These are phyloP conservation scores for Oreortyx pictus DNA, from an alignment of 2,797 vertebrate genomes.

Conservation along the genomic window DNA sequence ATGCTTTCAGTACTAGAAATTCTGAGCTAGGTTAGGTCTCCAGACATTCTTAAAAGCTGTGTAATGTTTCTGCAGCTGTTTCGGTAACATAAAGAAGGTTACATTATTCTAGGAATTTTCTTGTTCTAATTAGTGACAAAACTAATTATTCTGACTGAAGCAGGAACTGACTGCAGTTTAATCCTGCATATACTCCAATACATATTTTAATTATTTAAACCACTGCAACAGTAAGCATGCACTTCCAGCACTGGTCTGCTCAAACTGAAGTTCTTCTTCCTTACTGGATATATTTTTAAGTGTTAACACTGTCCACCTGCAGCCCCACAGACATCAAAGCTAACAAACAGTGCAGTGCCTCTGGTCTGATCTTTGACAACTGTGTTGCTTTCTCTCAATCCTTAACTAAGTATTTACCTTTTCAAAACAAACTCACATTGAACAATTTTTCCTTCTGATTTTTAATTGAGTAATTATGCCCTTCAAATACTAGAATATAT, in stretches of 20 bases:
- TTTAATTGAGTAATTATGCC: not conserved
- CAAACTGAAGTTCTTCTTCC: not conserved
- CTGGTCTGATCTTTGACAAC: not conserved
- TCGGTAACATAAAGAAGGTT: not conserved
- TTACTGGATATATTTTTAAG: not conserved
- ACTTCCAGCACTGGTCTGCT: not conserved
- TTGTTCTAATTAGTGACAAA: slow-evolving; percentile 6
- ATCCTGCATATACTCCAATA: not conserved
- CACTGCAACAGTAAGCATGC: not conserved
- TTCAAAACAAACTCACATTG: not conserved
- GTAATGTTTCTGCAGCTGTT: not conserved
- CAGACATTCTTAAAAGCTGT: not conserved
- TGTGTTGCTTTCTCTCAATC: not conserved
- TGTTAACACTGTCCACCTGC: not conserved
- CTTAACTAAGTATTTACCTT: not conserved
- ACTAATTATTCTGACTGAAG: slow-evolving; percentile 2
- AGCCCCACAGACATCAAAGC: not conserved
- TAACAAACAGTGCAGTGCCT: not conserved
- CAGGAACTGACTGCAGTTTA: not conserved
- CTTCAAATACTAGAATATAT: not conserved
- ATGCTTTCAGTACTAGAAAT: not conserved
- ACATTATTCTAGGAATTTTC: not conserved
- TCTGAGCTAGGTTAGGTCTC: not conserved
- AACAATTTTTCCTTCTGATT: slow-evolving; percentile 4
- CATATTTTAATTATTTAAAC: not conserved